phyloP scores from a whole-genome alignment of 2,113 vertebrate genomes.

The Oryzias woworae region DNA sequence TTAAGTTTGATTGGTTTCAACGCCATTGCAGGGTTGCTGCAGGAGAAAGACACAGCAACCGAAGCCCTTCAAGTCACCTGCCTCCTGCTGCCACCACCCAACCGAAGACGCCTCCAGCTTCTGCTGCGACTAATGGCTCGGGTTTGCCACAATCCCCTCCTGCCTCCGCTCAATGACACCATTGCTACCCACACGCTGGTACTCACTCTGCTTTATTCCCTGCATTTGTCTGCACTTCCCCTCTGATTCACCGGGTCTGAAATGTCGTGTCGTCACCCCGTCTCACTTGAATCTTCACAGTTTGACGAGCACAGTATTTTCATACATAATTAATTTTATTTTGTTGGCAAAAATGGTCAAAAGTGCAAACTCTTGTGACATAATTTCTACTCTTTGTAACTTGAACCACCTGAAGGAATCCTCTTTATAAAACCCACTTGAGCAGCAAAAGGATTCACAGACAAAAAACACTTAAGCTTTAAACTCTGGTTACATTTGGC shows the following conservation, averaged over 20 bases:
- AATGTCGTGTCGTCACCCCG: too few relatives aligned
- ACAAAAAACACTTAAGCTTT: background rate
- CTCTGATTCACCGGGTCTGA: too few relatives aligned
- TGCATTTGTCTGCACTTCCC: background rate
- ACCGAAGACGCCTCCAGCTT: constrained; percentile 69
- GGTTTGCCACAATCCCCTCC: constrained; percentile 60
- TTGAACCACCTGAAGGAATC: background rate
- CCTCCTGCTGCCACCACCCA: constrained; percentile 64
- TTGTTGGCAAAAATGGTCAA: background rate
- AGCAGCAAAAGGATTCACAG: background rate
- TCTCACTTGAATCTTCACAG: too few relatives aligned
- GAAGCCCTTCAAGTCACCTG: constrained; percentile 67
- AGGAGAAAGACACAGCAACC: constrained; percentile 42
- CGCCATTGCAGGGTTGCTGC: constrained; percentile 59
- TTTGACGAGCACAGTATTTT: background rate
- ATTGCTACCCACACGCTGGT: constrained; percentile 67
- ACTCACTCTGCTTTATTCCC: constrained; percentile 12
- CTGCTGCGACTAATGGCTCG: constrained; percentile 67
- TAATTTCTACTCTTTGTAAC: background rate
- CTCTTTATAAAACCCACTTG: background rate
- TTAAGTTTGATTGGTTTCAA: background rate
- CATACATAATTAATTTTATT: background rate
- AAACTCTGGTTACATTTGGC: background rate
- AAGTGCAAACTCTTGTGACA: background rate
- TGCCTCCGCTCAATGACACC: constrained; percentile 64